Conservation (phyloP, 2,113 vertebrate genomes). For the Labeo rohita region DNA sequence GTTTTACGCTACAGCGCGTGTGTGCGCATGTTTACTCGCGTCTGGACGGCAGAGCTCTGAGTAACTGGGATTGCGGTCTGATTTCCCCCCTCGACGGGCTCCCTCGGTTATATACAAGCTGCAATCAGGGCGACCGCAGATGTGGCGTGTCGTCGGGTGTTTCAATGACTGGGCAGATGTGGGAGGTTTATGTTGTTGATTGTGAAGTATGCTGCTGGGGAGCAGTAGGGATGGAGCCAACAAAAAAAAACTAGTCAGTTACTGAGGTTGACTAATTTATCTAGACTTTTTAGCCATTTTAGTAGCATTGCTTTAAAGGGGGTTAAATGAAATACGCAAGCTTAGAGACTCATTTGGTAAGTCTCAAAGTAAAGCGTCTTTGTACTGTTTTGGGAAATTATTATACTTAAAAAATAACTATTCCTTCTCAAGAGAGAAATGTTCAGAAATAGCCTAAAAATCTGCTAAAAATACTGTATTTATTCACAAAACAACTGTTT, state of each 20-base stretch:
- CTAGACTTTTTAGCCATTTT: background rate
- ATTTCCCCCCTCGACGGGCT: conserved; percentile 9
- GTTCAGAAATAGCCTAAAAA: background rate
- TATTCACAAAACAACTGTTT: background rate
- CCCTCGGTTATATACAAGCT: conserved; percentile 15
- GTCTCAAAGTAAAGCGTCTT: background rate
- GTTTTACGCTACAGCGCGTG: conserved; percentile 64
- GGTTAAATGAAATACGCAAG: background rate
- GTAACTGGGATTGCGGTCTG: conserved; percentile 24
- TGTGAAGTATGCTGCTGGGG: conserved; percentile 13
- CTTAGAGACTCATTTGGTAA: background rate
- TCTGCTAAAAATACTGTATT: background rate
- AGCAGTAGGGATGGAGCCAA: background rate
- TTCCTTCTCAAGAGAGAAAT: background rate
- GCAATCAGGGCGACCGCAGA: conserved; percentile 7
- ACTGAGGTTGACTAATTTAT: background rate
- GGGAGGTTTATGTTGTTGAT: conserved; percentile 7
- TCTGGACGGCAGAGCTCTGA: conserved; percentile 18
- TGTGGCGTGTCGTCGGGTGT: conserved; percentile 16
- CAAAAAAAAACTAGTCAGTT: background rate
- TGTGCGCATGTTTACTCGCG: background rate
- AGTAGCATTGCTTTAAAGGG: background rate
- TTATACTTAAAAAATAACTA: background rate
- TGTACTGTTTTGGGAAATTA: background rate
- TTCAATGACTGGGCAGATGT: conserved; percentile 25